These are phyloP conservation scores for Metellina segmentata DNA, from an alignment of 2,888 invertebrate genomes.

Conservation along the genomic window DNA sequence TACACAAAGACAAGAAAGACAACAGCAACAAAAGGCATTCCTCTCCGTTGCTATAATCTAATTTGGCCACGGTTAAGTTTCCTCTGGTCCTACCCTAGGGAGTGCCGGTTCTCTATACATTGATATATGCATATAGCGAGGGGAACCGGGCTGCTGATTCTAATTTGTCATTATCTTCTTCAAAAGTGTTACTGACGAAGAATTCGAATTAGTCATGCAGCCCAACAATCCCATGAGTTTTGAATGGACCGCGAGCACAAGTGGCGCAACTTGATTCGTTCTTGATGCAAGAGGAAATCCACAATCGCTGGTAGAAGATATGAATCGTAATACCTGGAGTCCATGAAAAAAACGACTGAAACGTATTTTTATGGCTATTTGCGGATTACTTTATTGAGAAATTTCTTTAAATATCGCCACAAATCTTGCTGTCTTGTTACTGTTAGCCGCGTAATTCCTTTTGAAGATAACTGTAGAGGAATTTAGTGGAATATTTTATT, in stretches of 20 bases:
- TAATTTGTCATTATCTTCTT: slow-evolving; percentile 77
- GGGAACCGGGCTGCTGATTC: slow-evolving; percentile 63
- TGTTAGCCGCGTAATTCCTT: not conserved
- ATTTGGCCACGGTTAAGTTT: slow-evolving; percentile 75
- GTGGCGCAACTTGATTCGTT: slow-evolving; percentile 32
- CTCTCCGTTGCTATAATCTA: slow-evolving; percentile 73
- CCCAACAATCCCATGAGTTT: slow-evolving; percentile 69
- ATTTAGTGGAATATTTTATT: not conserved
- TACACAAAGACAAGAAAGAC: slow-evolving; percentile 67
- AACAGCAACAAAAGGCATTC: slow-evolving; percentile 66
- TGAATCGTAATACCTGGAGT: not conserved
- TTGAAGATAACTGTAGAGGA: not conserved
- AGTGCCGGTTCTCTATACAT: slow-evolving; percentile 58
- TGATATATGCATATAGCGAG: slow-evolving; percentile 69
- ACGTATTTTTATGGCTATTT: slow-evolving; percentile 39
- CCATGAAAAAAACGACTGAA: slow-evolving; percentile 33
- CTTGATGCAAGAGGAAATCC: not conserved
- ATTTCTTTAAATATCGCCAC: slow-evolving; percentile 56
- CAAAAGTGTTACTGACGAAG: slow-evolving; percentile 77
- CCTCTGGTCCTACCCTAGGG: slow-evolving; percentile 65
- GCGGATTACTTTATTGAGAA: slow-evolving; percentile 11
- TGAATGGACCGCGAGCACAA: not conserved
- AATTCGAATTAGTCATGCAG: slow-evolving; percentile 76
- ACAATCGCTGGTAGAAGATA: not conserved
- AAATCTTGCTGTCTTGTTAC: slow-evolving; percentile 35